Percentiles rank a stretch among this genome's conserved stretches.
These are phyloP conservation scores for Aptenodytes patagonicus DNA, from an alignment of 2,113 vertebrate genomes.

Conservation along the genomic window DNA sequence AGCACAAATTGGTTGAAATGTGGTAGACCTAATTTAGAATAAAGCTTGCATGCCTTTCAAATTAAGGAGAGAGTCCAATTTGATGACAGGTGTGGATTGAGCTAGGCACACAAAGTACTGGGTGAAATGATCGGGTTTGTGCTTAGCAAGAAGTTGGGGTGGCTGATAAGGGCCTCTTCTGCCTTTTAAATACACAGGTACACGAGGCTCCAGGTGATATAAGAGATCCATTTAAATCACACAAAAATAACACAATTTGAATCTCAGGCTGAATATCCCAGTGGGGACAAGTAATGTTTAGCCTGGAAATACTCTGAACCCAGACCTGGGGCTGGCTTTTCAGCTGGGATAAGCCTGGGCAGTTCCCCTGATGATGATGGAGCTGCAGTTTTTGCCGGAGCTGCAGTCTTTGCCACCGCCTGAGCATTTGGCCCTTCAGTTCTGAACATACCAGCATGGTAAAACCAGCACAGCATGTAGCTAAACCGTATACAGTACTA, in stretches of 20 bases:
- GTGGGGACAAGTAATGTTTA: not conserved
- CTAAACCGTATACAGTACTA: not conserved
- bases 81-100: not conserved
- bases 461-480: not conserved
- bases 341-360: not conserved
- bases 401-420: not conserved
- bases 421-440: not conserved
- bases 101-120: not conserved
- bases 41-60: not conserved
- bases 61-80: no score
- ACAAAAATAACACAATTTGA: not conserved
- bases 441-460: not conserved
- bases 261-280: not conserved
- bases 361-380: not conserved
- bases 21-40: not conserved
- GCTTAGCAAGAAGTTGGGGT: not conserved
- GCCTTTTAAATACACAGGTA: not conserved
- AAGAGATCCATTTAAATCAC: not conserved
- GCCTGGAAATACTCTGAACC: not conserved
- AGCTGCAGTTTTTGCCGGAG: not conserved
- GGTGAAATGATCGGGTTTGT: not conserved
- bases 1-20: not conserved
- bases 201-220: not conserved
- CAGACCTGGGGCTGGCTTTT: not conserved
- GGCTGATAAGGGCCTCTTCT: not conserved